Base-by-base conservation (phyloP, 2,888 invertebrate species). In the Perithous albicinctus region DNA sequence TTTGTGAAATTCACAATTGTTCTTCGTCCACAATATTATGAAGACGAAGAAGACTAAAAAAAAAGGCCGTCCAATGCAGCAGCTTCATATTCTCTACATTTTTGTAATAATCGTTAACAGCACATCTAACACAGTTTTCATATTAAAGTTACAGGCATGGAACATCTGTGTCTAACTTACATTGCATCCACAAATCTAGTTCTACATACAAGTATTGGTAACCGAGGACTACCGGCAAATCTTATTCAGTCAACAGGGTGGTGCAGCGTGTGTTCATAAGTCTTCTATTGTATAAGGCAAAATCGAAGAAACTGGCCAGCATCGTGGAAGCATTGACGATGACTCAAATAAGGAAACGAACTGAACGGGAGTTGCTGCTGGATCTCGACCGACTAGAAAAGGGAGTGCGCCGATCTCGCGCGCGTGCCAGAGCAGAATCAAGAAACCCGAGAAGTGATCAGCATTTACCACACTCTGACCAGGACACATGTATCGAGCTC, bases 301-400 rank as follows among this genome's bases (percentile, higher is more conserved):
- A 3, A 59, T 23, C 38, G 26, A 43, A 64, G 76, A 80, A 80
- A 80, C 70, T 69, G 41, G 74, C 75, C 69, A 32, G 46, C 46
- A 29, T 26, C 8, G 32, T 18, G 48, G 63, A 70, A 32, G 70
- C 54, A 56, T 26, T 10, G 64, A 12, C 64, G 69, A 72, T 72
- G 80, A 80, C 66, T 66, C 80, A 76, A 80, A 80, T 80, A 80
- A 80, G 80, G 80, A 80, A 76, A 66, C 46, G 70, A 72, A 66
- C 76, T 59, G 48, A 32, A 59, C 38, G 29, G 43, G 59, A 59
- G 70, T 48, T 64, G 75, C 48, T 64, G 70, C 48, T 70, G 75
- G 64, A 80, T 75, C 75, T 48, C 70, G 80, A 75, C 43, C 69
- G 64, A 51, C 63, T 70, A 38, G 48, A 56, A 76, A 70, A 70